Evolutionary conservation across 2,888 invertebrate genomes (phyloP), one percentile per base, ranked within the genome.

Genomic region (Calameuta idolon): DNA sequence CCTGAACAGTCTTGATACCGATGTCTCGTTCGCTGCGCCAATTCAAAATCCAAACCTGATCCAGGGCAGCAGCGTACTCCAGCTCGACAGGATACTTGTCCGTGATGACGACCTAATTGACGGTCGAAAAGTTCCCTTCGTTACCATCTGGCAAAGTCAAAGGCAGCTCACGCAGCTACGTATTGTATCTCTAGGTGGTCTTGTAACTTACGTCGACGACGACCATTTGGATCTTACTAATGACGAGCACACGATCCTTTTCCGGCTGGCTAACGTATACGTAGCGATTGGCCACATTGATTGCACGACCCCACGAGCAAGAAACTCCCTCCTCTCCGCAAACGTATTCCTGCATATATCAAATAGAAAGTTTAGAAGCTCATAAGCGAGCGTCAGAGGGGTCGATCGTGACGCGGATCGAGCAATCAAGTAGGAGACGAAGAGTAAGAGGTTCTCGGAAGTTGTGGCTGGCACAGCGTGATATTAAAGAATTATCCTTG

Each of bases 21-120:
- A 93, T 92, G 84, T 94, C 93, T 82, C 92, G 92, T 73, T 92
- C 91, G 75, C 93, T 93, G 74, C 95, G 93, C 95, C 95, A 95
- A 89, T 95, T 95, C 77, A 95, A 90, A 31, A 96, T 93, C 96
- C 96, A 96, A 2, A 96, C 94, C 90, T 96, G 95, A 89, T 96
- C 96, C 83, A 95, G 90, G 85, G 95, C 94, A 23, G 94, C 93
- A 3, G 96, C 94, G 89, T 96, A 95, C 87, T 94, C 93, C 73
- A 96, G 90, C 81, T 95, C 94, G 34, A 95, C 95, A 0, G 96
- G 96, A 86, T 93, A 94, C 88, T 95, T 94, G 89, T 96, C 96
- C 1, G 96, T 96, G 69, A 94, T 92, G 69, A 96, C 94, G 69
- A 95, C 94, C 94, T 94, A 88, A 31, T 80, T 77, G 76, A 78